These are phyloP conservation scores for Myathropa florea DNA, from an alignment of 2,888 invertebrate genomes.

Conservation along the genomic window DNA sequence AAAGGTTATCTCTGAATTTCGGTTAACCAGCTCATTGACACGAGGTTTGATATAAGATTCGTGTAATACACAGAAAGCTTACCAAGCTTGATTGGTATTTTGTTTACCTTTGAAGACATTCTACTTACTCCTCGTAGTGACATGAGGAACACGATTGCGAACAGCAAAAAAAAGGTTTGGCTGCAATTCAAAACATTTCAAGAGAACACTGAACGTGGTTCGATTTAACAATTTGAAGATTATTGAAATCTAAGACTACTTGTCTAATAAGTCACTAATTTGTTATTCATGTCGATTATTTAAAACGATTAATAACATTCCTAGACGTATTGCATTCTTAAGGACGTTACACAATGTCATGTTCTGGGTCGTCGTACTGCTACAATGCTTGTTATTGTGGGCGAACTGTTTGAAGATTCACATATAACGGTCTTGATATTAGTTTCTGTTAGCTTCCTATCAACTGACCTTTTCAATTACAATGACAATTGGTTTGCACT, in stretches of 20 bases:
- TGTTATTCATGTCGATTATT: constrained; percentile 53
- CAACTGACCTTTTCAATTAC: too few species aligned
- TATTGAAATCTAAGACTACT: neutral
- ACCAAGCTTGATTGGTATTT: neutral
- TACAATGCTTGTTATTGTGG: neutral
- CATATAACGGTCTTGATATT: neutral
- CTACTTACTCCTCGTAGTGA: neutral
- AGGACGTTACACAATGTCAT: neutral
- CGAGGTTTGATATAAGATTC: neutral
- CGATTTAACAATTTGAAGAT: neutral
- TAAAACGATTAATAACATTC: neutral
- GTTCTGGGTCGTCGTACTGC: neutral
- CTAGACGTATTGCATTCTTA: neutral
- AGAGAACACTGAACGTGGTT: neutral
- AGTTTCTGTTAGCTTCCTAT: neutral
- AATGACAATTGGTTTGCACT: too few species aligned
- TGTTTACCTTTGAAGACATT: neutral
- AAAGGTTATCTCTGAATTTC: neutral
- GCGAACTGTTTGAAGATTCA: neutral
- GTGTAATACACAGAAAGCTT: neutral
- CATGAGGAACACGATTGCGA: neutral
- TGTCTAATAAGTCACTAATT: constrained; percentile 35
- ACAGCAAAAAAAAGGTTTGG: neutral
- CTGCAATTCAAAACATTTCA: neutral
- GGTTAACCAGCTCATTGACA: neutral